phyloP scores from a whole-genome alignment of 2,797 vertebrate genomes.

The Garrulus glandarius region DNA sequence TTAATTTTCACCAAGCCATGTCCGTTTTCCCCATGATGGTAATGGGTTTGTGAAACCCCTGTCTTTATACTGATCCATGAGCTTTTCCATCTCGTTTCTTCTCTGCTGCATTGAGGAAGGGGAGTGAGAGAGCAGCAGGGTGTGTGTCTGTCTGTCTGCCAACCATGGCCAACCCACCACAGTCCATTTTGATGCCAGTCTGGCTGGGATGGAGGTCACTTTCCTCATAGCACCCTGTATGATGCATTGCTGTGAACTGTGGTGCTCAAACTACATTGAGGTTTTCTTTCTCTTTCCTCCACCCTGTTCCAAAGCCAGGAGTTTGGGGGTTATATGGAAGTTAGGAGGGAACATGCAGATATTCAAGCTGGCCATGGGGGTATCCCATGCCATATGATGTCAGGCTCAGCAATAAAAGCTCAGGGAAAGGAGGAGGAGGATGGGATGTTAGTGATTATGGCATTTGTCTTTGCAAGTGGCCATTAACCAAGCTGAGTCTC shows the following conservation, averaged over 20 bases:
- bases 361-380: not conserved
- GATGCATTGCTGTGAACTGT: accelerated
- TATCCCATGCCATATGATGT: accelerated
- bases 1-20: not conserved
- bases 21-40: accelerated
- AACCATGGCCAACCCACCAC: accelerated
- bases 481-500: not conserved
- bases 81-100: not conserved
- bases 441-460: not conserved
- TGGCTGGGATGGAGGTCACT: not conserved
- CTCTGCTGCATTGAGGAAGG: not conserved
- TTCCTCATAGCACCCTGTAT: accelerated
- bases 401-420: not conserved
- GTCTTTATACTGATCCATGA: accelerated
- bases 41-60: accelerated
- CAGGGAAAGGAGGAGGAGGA: not conserved
- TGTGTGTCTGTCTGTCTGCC: not conserved
- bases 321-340: not conserved
- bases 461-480: not conserved
- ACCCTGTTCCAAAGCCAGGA: not conserved
- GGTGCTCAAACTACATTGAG: accelerated
- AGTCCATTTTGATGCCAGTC: not conserved
- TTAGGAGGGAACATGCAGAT: not conserved
- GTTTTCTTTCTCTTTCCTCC: not conserved
- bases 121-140: not conserved